phyloP scores from a whole-genome alignment of 2,797 vertebrate genomes.

The Lacerta viridis region DNA sequence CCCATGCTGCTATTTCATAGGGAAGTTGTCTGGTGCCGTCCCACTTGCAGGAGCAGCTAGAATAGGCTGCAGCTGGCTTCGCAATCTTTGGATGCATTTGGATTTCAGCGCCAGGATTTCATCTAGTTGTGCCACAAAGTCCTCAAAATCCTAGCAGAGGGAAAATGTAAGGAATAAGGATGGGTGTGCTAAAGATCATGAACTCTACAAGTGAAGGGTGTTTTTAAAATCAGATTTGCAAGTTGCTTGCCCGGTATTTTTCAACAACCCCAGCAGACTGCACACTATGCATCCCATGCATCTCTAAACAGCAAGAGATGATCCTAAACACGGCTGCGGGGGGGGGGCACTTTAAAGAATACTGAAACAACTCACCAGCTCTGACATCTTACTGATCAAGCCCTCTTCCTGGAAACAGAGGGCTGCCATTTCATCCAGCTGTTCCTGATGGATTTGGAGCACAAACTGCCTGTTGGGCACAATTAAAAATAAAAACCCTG shows the following conservation, averaged over 20 bases:
- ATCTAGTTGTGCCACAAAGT: constrained; percentile 85
- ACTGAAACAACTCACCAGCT: constrained; percentile 79
- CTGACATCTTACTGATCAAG: constrained; percentile 83
- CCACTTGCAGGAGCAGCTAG: constrained; percentile 63
- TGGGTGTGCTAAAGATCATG: background rate
- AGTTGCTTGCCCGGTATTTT: background rate
- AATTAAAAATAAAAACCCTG: background rate
- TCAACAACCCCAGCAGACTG: background rate
- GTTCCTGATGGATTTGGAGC: constrained; percentile 84
- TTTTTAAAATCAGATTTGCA: background rate
- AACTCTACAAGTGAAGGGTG: too few species aligned
- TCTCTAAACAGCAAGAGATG: background rate
- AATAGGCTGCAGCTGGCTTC: constrained; percentile 83
- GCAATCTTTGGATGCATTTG: constrained; percentile 82
- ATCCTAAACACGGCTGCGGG: too few species aligned
- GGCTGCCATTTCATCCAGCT: constrained; percentile 87
- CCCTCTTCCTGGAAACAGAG: constrained; percentile 84
- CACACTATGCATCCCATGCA: background rate
- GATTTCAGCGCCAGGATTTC: constrained; percentile 87
- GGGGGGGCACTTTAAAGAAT: background rate
- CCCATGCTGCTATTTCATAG: background rate
- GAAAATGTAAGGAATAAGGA: constrained; percentile 41
- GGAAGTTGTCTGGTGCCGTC: background rate
- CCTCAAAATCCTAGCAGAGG: constrained; percentile 84
- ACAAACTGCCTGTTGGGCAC: constrained; percentile 81